phyloP scores from a whole-genome alignment of 2,113 vertebrate genomes.

The Saccopteryx bilineata region DNA sequence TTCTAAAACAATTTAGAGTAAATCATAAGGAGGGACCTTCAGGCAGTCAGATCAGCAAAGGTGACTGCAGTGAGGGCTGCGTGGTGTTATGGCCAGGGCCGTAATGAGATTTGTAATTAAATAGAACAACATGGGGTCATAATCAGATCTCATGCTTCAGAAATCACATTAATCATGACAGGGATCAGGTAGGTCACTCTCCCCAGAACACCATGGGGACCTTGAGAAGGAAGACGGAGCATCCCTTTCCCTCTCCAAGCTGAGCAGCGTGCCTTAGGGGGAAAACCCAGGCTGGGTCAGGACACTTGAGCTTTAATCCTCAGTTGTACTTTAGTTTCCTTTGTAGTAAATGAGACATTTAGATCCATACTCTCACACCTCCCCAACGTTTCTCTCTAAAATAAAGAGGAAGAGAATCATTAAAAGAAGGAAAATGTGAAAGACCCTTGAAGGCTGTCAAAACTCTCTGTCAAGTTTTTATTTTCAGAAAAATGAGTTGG shows the following conservation, averaged over 20 bases:
- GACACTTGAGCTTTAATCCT: neutral
- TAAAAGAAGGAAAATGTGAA: neutral
- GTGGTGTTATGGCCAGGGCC: constrained; percentile 56
- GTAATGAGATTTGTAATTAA: constrained; percentile 83
- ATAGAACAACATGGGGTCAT: constrained; percentile 82
- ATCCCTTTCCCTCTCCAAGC: neutral
- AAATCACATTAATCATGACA: constrained; percentile 78
- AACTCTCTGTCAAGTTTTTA: neutral
- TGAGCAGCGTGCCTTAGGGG: neutral
- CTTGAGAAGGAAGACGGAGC: constrained; percentile 54
- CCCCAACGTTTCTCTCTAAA: neutral
- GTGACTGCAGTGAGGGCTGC: constrained; percentile 60
- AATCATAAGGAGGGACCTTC: constrained; percentile 80
- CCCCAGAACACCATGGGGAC: constrained; percentile 57
- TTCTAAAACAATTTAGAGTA: constrained; percentile 84
- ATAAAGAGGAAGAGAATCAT: neutral
- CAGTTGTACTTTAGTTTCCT: neutral
- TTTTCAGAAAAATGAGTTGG: neutral
- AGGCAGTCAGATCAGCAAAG: constrained; percentile 74
- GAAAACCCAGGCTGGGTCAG: accelerated
- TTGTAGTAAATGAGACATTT: neutral
- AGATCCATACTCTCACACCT: neutral
- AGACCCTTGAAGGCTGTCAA: neutral
- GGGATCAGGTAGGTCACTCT: constrained; percentile 71
- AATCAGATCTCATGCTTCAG: constrained; percentile 81